A percentile compares a stretch with the other conserved stretches of the same genome.
Evolutionary conservation across 92 coral and sea anemone species (phyloP).

Genomic region (Metridium senile): DNA sequence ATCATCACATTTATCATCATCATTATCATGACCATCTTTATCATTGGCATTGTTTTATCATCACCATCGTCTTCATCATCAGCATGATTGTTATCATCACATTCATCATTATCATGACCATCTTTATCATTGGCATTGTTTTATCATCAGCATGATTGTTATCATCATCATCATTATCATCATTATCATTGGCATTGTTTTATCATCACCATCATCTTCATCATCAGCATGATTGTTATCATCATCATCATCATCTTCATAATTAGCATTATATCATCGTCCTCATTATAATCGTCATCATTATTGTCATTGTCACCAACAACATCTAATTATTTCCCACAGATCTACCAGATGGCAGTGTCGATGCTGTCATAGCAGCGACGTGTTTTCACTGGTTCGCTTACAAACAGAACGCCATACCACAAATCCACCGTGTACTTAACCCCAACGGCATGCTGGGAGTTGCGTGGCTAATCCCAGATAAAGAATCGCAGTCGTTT

Average conservation of each 20-base stretch:
- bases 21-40: too few relatives aligned
- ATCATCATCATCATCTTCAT: neutral
- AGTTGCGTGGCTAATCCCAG: slow-evolving; percentile 34
- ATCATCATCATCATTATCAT: neutral
- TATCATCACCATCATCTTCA: neutral
- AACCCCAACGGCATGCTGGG: slow-evolving; percentile 53
- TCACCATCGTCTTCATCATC: too few relatives aligned
- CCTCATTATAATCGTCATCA: neutral
- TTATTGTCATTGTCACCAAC: neutral
- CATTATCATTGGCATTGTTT: neutral
- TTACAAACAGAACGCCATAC: slow-evolving; percentile 38
- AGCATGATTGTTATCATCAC: too few relatives aligned
- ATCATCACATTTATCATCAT: too few relatives aligned
- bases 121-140: neutral
- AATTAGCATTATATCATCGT: neutral
- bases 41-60: too few relatives aligned
- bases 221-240: neutral
- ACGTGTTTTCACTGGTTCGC: slow-evolving; percentile 60
- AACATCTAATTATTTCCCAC: neutral
- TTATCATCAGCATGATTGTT: neutral
- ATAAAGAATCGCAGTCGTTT: slow-evolving; percentile 11
- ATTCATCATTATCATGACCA: neutral
- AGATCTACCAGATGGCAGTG: slow-evolving; percentile 23
- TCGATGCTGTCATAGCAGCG: slow-evolving; percentile 47
- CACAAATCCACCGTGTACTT: slow-evolving; percentile 53